Percentiles rank a stretch among this genome's conserved stretches.
These are phyloP conservation scores for Oostethus manadensis DNA, from an alignment of 2,113 vertebrate species.

Conservation along the genomic window DNA sequence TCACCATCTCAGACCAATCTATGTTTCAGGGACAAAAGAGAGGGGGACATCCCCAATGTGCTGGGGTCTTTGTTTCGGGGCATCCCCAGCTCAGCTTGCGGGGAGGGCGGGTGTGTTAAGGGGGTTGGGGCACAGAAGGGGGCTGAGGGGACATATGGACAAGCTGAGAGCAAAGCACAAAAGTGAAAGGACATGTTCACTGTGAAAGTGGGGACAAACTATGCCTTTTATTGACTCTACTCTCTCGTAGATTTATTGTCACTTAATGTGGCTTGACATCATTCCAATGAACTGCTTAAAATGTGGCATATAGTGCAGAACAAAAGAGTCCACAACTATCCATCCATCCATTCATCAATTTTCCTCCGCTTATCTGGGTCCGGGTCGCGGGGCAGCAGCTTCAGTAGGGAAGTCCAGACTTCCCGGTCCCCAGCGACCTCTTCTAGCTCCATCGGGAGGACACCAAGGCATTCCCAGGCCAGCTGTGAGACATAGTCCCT, in stretches of 20 bases:
- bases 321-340: too few species aligned
- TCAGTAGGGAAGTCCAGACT: too few species aligned
- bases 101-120: conserved; percentile 29
- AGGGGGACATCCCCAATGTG: conserved; percentile 29
- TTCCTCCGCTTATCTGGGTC: too few species aligned
- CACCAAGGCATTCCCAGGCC: too few species aligned
- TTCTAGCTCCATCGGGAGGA: too few species aligned
- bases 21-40: conserved; percentile 48
- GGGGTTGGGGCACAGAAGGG: conserved; percentile 14
- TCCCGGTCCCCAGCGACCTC: too few species aligned
- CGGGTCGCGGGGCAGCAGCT: too few species aligned
- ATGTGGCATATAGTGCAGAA: too few species aligned
- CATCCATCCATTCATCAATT: too few species aligned
- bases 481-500: too few species aligned
- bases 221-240: conserved; percentile 22
- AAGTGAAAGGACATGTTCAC: conserved; percentile 14
- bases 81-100: conserved; percentile 37
- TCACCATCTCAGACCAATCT: conserved; percentile 59
- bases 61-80: conserved; percentile 52
- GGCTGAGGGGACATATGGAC: conserved; percentile 52
- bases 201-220: conserved; percentile 3
- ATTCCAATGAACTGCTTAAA: too few species aligned
- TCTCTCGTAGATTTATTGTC: background rate
- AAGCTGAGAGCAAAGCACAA: conserved; percentile 29
- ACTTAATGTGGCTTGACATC: too few species aligned